Conservation (phyloP, 2,797 vertebrate genomes). For the Gadopsis marmoratus region DNA sequence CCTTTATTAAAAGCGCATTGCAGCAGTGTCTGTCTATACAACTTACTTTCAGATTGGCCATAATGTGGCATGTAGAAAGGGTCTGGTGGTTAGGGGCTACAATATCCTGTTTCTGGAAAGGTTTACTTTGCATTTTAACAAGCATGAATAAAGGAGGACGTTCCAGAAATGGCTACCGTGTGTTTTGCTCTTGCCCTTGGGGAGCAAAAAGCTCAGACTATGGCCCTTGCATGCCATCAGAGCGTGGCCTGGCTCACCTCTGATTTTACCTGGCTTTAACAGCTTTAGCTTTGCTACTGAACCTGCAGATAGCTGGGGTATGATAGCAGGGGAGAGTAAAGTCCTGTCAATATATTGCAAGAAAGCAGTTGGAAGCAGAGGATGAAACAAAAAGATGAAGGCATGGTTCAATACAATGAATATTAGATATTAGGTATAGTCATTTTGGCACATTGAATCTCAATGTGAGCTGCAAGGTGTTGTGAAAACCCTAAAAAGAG, state of each 20-base stretch:
- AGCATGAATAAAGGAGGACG: conserved; percentile 86
- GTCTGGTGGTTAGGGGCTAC: conserved; percentile 83
- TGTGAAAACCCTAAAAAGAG: conserved; percentile 51
- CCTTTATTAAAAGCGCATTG: conserved; percentile 89
- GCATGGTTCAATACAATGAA: conserved; percentile 32
- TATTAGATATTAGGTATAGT: conserved; percentile 12
- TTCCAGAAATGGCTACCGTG: conserved; percentile 84
- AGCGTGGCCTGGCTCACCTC: conserved; percentile 75
- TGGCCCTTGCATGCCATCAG: conserved; percentile 72
- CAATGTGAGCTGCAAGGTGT: conserved; percentile 37
- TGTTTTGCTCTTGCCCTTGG: conserved; percentile 75
- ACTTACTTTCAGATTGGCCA: conserved; percentile 79
- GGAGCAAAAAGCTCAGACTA: conserved; percentile 63
- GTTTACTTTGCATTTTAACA: conserved; percentile 88
- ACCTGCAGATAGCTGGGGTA: conserved; percentile 51
- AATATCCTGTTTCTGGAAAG: conserved; percentile 88
- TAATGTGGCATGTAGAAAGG: conserved; percentile 81
- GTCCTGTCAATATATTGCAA: conserved; percentile 32
- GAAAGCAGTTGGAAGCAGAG: conserved; percentile 8
- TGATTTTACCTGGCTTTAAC: conserved; percentile 74
- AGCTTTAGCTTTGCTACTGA: conserved; percentile 64
- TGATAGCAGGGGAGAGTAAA: conserved; percentile 31
- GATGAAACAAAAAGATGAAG: conserved; percentile 26
- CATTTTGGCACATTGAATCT: conserved; percentile 36
- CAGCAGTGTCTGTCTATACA: conserved; percentile 78